Evolutionary conservation across 2,797 vertebrate genomes (phyloP).

Genomic region (Tinamus major): DNA sequence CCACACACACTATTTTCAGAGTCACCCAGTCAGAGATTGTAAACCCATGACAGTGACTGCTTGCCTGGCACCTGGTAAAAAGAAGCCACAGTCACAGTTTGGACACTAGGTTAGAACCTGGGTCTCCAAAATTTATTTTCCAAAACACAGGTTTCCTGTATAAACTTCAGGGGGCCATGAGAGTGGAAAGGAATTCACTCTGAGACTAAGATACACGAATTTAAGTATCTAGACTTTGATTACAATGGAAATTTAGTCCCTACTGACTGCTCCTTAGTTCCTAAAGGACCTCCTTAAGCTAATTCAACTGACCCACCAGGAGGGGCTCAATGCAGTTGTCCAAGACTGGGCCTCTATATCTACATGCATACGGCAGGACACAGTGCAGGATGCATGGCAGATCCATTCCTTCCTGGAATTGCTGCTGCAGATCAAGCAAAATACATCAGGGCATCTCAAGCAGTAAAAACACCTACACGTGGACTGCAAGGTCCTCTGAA

Average conservation of each 20-base stretch:
- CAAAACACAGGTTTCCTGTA: neutral
- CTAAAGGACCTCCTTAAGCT: conserved; percentile 25
- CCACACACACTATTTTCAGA: neutral
- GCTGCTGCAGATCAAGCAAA: neutral
- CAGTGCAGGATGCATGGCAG: neutral
- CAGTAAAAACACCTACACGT: neutral
- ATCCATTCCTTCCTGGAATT: neutral
- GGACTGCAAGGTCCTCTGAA: neutral
- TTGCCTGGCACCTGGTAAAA: neutral
- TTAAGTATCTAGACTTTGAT: neutral
- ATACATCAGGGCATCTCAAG: neutral
- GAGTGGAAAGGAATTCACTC: neutral
- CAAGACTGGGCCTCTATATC: neutral
- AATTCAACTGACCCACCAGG: neutral
- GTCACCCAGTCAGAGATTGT: neutral
- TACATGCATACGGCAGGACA: neutral
- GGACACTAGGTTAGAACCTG: neutral
- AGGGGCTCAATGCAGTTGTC: neutral
- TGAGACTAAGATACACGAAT: neutral
- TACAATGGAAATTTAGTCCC: neutral
- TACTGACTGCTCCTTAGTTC: conserved; percentile 25
- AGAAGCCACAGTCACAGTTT: neutral
- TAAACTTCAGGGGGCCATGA: neutral
- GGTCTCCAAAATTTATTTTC: neutral
- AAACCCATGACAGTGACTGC: neutral